Evolutionary conservation across 2,113 vertebrate genomes (phyloP).

Genomic region (Erythrocercus mccallii): DNA sequence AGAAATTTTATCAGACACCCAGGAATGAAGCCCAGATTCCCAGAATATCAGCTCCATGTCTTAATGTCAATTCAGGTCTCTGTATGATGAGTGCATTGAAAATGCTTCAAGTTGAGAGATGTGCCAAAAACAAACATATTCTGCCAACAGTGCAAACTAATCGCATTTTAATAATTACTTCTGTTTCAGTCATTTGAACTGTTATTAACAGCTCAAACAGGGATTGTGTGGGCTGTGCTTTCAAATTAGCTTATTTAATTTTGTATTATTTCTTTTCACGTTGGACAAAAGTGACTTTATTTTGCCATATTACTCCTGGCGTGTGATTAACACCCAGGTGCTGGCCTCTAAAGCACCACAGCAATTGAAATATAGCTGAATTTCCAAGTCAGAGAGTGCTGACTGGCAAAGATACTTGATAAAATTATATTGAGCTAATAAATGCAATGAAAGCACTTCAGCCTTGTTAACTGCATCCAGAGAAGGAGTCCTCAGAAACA

Average conservation of each 20-base stretch:
- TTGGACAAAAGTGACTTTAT: not conserved
- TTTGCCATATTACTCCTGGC: not conserved
- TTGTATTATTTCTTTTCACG: not conserved
- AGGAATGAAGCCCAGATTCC: not conserved
- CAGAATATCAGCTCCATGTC: not conserved
- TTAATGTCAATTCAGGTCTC: not conserved
- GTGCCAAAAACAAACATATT: not conserved
- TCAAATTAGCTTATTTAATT: slow-evolving; percentile 17
- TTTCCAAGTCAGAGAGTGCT: not conserved
- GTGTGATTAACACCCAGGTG: not conserved
- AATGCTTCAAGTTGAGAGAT: not conserved
- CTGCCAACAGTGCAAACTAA: not conserved
- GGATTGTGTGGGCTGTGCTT: not conserved
- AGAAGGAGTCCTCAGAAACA: not conserved
- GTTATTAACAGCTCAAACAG: slow-evolving; percentile 11
- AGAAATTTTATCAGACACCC: not conserved
- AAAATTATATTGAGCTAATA: not conserved
- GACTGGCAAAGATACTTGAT: not conserved
- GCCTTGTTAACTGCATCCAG: not conserved
- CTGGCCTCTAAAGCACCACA: not conserved
- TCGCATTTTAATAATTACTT: slow-evolving; percentile 40
- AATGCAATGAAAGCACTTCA: not conserved
- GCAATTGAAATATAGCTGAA: not conserved
- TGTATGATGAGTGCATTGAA: not conserved
- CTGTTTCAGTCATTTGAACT: slow-evolving; percentile 14